Evolutionary conservation across 2,113 vertebrate genomes (phyloP).

Genomic region (Phalacrocorax pelagicus): DNA sequence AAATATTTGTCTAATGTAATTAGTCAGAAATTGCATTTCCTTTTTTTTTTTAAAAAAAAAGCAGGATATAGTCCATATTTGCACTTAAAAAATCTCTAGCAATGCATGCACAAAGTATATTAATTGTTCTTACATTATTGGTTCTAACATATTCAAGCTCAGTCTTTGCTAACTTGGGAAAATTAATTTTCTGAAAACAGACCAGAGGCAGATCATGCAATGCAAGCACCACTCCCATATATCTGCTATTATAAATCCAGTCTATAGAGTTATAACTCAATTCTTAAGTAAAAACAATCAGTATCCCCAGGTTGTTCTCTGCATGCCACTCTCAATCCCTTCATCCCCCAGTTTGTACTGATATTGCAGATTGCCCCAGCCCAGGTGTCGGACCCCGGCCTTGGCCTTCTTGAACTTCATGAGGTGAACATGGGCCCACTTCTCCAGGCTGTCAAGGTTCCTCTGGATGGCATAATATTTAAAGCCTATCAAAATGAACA

Average conservation of each 20-base stretch:
- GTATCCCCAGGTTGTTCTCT: background rate
- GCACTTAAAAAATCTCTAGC: background rate
- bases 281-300: background rate
- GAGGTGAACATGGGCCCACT: too few relatives aligned
- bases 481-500: background rate
- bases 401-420: background rate
- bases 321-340: background rate
- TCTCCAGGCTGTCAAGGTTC: background rate
- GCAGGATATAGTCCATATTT: background rate
- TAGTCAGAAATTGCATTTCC: background rate
- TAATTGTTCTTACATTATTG: background rate
- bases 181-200: background rate
- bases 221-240: background rate
- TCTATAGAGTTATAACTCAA: background rate
- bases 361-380: background rate
- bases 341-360: background rate
- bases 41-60: background rate
- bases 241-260: background rate
- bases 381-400: background rate
- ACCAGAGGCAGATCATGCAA: background rate
- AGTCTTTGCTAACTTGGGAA: background rate
- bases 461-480: background rate
- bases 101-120: background rate
- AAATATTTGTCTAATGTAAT: background rate
- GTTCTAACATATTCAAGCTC: background rate